Conservation (phyloP, 1,140 invertebrate genomes). For the Gonioctena quinquepunctata region DNA sequence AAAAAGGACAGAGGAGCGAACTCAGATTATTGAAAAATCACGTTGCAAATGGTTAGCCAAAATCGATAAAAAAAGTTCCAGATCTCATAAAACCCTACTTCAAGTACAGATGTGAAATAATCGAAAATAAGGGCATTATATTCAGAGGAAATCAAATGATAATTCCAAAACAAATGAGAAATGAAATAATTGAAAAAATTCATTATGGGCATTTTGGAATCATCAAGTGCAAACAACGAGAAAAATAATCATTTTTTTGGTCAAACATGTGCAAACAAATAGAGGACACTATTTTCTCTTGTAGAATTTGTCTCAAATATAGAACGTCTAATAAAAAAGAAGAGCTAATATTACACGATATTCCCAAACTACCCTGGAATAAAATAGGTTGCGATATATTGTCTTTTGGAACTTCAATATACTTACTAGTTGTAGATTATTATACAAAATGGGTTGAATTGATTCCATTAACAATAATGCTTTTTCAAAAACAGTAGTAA, state of each 20-base stretch:
- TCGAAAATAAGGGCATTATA: no score
- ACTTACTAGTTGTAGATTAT: background rate
- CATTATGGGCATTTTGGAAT: background rate
- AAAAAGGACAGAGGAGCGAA: no score
- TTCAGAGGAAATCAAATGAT: no score
- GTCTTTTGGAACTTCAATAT: background rate
- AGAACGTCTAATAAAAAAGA: background rate
- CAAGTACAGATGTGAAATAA: no score
- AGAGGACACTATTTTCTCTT: background rate
- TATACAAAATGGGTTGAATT: background rate
- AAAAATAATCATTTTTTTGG: background rate
- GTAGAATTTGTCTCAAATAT: background rate
- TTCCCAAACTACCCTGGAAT: background rate
- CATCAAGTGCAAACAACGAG: background rate
- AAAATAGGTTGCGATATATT: background rate
- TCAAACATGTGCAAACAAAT: background rate
- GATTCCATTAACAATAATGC: background rate
- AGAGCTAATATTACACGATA: background rate
- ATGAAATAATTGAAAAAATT: background rate
- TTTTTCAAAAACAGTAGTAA: background rate
- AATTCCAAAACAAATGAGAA: no score
- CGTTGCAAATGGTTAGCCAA: no score
- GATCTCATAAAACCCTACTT: no score
- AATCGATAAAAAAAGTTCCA: no score
- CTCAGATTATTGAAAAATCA: no score